Percentiles rank a stretch among this genome's conserved stretches.
phyloP scores from a whole-genome alignment of 2,797 vertebrate species.

The Xenops minutus region DNA sequence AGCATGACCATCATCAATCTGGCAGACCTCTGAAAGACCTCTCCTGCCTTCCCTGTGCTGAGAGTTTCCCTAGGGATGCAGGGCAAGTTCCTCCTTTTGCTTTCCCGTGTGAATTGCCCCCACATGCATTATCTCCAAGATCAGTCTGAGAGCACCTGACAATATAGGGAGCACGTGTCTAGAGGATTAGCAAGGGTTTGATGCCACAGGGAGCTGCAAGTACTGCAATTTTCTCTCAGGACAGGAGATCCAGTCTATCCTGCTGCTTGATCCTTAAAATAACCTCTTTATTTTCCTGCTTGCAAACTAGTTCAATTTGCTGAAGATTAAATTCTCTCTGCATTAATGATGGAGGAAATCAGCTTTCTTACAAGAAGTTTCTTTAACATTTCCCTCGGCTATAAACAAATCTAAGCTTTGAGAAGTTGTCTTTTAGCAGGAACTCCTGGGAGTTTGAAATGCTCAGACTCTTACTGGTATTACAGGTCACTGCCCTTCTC shows the following conservation, averaged over 20 bases:
- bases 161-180: not conserved
- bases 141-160: not conserved
- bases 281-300: not conserved
- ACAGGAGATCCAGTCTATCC: not conserved
- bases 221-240: constrained; percentile 1
- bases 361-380: not conserved
- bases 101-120: not conserved
- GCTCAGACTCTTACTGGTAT: constrained; percentile 12
- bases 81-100: not conserved
- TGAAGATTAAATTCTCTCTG: constrained; percentile 8
- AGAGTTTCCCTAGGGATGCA: not conserved
- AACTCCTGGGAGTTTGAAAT: not conserved
- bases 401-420: not conserved
- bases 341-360: not conserved
- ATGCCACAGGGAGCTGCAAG: not conserved
- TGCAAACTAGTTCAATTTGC: not conserved
- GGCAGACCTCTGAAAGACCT: not conserved
- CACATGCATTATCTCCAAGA: not conserved
- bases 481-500: constrained; percentile 43
- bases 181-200: not conserved
- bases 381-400: not conserved
- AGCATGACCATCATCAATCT: not conserved
- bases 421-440: not conserved
- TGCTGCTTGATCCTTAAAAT: constrained; percentile 40
- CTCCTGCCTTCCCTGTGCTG: not conserved